These are phyloP conservation scores for Papilio xuthus DNA, from an alignment of 1,140 invertebrate genomes.

Conservation along the genomic window DNA sequence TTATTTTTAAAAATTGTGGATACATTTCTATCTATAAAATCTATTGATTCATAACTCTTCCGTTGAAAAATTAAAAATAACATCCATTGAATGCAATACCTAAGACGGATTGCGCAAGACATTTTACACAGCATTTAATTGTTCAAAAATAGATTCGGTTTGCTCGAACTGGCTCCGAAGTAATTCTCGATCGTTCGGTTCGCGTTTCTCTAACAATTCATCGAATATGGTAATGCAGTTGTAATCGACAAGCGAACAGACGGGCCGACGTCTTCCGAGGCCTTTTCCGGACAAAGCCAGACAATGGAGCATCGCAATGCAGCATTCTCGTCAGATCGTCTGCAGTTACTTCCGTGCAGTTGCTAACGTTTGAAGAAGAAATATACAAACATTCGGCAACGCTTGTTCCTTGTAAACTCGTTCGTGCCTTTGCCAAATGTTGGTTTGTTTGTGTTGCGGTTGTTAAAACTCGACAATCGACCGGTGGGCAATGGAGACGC, in stretches of 20 bases:
- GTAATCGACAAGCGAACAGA: constrained; percentile 33
- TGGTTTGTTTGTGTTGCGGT: constrained; percentile 41
- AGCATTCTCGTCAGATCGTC: not conserved
- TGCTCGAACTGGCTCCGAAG: constrained; percentile 28
- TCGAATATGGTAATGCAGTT: constrained; percentile 32
- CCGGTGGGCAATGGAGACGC: constrained; percentile 46
- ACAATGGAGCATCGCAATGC: not conserved
- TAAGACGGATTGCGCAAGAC: constrained; percentile 39
- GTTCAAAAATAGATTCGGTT: constrained; percentile 48
- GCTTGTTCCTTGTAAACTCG: constrained; percentile 30
- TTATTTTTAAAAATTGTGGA: too few species aligned
- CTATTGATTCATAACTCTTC: not conserved
- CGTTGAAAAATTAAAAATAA: constrained; percentile 16
- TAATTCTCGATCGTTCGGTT: constrained; percentile 31
- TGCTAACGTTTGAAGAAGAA: constrained; percentile 18
- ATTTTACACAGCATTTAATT: constrained; percentile 39
- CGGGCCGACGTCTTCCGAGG: constrained; percentile 29
- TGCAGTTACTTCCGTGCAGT: constrained; percentile 21
- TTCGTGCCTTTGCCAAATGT: constrained; percentile 39
- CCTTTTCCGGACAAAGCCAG: constrained; percentile 28
- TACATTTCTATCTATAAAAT: not conserved
- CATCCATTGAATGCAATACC: constrained; percentile 35
- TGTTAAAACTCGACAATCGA: constrained; percentile 47
- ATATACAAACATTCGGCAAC: constrained; percentile 27
- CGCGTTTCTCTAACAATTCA: constrained; percentile 17